Evolutionary conservation across 2,113 vertebrate genomes (phyloP).

Genomic region (Tenrec ecaudatus): DNA sequence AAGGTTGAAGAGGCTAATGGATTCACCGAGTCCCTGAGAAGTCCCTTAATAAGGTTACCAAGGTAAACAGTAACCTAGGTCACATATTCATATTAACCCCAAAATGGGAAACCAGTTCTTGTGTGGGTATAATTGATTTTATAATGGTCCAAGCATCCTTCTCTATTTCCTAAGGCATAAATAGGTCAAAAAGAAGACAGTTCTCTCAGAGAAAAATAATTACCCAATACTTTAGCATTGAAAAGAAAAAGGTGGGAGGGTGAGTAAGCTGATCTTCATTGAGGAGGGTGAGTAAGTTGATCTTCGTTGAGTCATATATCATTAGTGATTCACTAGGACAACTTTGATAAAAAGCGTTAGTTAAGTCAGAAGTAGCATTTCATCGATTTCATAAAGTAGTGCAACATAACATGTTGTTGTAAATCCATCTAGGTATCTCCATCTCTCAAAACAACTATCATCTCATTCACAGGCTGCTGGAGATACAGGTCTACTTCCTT

Average conservation of each 20-base stretch:
- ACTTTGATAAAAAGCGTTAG: background rate
- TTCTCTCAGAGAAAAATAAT: constrained; percentile 5
- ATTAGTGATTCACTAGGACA: background rate
- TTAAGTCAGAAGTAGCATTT: background rate
- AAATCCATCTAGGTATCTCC: background rate
- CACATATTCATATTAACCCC: background rate
- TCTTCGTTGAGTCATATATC: background rate
- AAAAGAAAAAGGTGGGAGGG: background rate
- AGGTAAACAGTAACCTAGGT: background rate
- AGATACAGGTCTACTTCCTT: background rate
- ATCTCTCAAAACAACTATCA: background rate
- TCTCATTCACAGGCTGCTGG: background rate
- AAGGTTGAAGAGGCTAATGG: background rate
- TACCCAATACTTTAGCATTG: background rate
- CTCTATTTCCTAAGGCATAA: constrained; percentile 43
- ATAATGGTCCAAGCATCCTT: constrained; percentile 11
- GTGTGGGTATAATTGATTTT: background rate
- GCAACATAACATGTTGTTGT: background rate
- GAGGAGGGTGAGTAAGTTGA: background rate
- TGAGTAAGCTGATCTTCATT: background rate
- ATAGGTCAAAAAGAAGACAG: background rate
- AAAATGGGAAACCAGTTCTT: background rate
- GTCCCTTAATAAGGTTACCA: background rate
- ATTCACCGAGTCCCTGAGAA: background rate
- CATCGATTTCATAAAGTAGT: background rate